Conservation (phyloP, 2,888 invertebrate species). For the Neoaliturus tenellus region DNA sequence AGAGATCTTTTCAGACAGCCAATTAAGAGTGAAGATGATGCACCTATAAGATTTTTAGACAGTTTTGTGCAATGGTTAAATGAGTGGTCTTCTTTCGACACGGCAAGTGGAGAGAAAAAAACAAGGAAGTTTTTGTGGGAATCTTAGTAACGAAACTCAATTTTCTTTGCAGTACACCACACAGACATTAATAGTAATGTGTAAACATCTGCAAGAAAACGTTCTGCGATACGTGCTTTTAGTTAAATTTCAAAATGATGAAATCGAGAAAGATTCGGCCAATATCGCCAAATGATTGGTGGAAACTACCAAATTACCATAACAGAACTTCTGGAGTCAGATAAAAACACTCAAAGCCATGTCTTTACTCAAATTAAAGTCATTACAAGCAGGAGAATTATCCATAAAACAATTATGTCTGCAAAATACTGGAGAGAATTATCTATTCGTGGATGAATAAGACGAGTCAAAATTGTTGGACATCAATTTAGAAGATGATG, state of each 20-base stretch:
- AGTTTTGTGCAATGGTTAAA: background rate
- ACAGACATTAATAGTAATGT: background rate
- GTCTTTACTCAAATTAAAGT: background rate
- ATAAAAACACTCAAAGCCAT: background rate
- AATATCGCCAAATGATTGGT: conserved; percentile 17
- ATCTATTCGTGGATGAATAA: background rate
- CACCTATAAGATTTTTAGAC: background rate
- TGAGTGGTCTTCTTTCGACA: conserved; percentile 15
- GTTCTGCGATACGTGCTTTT: background rate
- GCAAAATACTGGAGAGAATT: background rate
- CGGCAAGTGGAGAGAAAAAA: background rate
- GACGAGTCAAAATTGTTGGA: conserved; percentile 7
- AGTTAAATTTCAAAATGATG: background rate
- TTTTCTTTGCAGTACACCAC: background rate
- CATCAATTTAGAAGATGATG: background rate
- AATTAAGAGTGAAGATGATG: conserved; percentile 3
- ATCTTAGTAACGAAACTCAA: conserved; percentile 2
- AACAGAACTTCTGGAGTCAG: background rate
- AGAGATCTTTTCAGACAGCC: conserved; percentile 17
- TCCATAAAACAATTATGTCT: background rate
- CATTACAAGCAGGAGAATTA: background rate
- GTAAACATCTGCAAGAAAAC: background rate
- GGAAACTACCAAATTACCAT: background rate
- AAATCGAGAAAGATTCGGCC: background rate
- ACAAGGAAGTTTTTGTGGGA: conserved; percentile 24